Conservation (phyloP, 2,888 invertebrate genomes). For the Panopea generosa region DNA sequence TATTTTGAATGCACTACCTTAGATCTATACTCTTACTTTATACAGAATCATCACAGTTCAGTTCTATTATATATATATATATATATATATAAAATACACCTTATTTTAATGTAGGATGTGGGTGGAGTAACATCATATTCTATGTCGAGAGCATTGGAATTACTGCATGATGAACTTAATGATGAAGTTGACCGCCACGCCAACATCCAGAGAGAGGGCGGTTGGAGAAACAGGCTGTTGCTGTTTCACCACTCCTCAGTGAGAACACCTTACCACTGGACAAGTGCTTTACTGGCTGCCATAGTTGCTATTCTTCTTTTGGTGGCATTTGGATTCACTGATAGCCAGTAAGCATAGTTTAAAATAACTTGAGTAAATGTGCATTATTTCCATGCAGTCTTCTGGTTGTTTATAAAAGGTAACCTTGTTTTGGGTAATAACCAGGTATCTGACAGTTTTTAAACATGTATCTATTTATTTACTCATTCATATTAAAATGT, state of each 20-base stretch:
- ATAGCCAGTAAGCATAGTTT: conserved; percentile 49
- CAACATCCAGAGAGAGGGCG: conserved; percentile 12
- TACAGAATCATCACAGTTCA: too few relatives aligned
- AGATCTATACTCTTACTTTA: too few relatives aligned
- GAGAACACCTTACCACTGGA: conserved; percentile 71
- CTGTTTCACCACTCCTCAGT: conserved; percentile 62
- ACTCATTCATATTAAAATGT: too few relatives aligned
- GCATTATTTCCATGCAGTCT: too few relatives aligned
- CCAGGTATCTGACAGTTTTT: too few relatives aligned
- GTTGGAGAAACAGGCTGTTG: conserved; percentile 17
- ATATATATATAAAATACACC: too few relatives aligned
- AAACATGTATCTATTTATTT: too few relatives aligned
- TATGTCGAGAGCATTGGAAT: conserved; percentile 63
- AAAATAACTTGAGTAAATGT: not conserved
- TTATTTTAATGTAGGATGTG: conserved; percentile 7
- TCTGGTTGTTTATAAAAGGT: too few relatives aligned
- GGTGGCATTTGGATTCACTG: conserved; percentile 54
- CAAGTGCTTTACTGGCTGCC: conserved; percentile 53
- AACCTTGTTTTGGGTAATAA: too few relatives aligned
- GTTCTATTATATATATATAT: too few relatives aligned
- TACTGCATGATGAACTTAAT: conserved; percentile 66
- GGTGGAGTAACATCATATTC: conserved; percentile 33
- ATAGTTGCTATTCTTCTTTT: conserved; percentile 48
- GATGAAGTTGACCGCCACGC: conserved; percentile 58
- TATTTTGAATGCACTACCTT: too few relatives aligned